Percentiles rank a stretch among this genome's conserved stretches.
These are phyloP conservation scores for Apamea monoglypha DNA, from an alignment of 2,888 invertebrate species.

Conservation along the genomic window DNA sequence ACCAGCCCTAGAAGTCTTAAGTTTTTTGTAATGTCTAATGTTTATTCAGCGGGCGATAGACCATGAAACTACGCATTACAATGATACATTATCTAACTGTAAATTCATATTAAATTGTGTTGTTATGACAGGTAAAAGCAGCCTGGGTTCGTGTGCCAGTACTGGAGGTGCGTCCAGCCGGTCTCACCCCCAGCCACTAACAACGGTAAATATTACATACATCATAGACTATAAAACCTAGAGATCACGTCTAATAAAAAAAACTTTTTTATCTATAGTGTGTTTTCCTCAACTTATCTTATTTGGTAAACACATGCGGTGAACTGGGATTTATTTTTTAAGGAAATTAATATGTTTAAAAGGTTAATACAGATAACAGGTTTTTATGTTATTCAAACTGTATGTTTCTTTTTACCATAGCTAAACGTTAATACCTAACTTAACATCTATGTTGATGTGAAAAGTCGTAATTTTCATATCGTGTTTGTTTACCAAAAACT, in stretches of 20 bases:
- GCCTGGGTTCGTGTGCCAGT: slow-evolving; percentile 93
- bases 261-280: background rate
- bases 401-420: background rate
- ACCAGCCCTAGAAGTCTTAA: background rate
- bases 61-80: slow-evolving; percentile 18
- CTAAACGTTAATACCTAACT: no score
- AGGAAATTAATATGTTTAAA: background rate
- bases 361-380: background rate
- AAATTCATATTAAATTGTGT: slow-evolving; percentile 20
- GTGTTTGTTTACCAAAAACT: background rate
- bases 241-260: background rate
- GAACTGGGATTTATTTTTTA: background rate
- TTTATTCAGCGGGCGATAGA: slow-evolving; percentile 21
- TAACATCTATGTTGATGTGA: background rate
- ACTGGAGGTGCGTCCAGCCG: slow-evolving; percentile 89
- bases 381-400: background rate
- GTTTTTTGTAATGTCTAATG: slow-evolving; percentile 11
- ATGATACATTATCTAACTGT: background rate
- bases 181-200: slow-evolving; percentile 88
- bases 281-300: background rate
- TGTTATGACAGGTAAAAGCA: slow-evolving; percentile 86
- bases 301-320: slow-evolving; percentile 25
- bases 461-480: background rate
- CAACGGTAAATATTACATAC: slow-evolving; percentile 79
- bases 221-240: background rate